A percentile compares a stretch with the other conserved stretches of the same genome.
phyloP scores from a whole-genome alignment of 2,888 invertebrate species.

The Eutolmus rufibarbis region DNA sequence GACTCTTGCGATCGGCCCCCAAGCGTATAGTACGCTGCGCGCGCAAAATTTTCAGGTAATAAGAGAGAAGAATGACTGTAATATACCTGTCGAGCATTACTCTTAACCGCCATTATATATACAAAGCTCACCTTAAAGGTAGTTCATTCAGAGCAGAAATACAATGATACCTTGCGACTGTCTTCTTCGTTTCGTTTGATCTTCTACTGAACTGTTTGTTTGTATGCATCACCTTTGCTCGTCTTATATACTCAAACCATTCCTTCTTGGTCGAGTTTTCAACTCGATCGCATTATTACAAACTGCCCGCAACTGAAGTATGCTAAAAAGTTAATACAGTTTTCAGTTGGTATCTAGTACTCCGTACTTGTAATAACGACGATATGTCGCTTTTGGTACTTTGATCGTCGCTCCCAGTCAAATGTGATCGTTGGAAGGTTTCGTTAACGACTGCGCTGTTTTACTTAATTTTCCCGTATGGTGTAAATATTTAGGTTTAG shows the following conservation, averaged over 20 bases:
- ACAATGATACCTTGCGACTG: constrained; percentile 22
- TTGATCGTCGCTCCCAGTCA: constrained; percentile 23
- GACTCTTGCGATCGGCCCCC: background rate
- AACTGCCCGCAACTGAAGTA: constrained; percentile 50
- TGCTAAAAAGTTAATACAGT: constrained; percentile 51
- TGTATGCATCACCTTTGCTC: constrained; percentile 34
- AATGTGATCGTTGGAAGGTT: constrained; percentile 31
- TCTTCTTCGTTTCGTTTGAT: constrained; percentile 35
- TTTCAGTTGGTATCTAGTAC: constrained; percentile 52
- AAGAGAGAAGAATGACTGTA: constrained; percentile 24
- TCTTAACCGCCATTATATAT: constrained; percentile 28
- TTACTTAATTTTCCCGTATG: background rate
- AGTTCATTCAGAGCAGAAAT: constrained; percentile 39
- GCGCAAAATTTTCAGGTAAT: constrained; percentile 19
- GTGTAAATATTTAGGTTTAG: constrained; percentile 34
- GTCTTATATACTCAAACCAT: constrained; percentile 41
- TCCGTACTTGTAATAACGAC: constrained; percentile 49
- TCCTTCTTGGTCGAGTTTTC: constrained; percentile 49
- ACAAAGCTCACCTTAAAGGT: constrained; percentile 37
- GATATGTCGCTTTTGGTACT: constrained; percentile 38
- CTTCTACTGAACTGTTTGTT: constrained; percentile 28
- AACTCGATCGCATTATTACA: constrained; percentile 48
- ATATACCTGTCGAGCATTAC: constrained; percentile 23
- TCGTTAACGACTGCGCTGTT: constrained; percentile 1
- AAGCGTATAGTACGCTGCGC: background rate